A percentile compares a stretch with the other conserved stretches of the same genome.
phyloP scores from a whole-genome alignment of 2,888 invertebrate genomes.

The Penaeus monodon region DNA sequence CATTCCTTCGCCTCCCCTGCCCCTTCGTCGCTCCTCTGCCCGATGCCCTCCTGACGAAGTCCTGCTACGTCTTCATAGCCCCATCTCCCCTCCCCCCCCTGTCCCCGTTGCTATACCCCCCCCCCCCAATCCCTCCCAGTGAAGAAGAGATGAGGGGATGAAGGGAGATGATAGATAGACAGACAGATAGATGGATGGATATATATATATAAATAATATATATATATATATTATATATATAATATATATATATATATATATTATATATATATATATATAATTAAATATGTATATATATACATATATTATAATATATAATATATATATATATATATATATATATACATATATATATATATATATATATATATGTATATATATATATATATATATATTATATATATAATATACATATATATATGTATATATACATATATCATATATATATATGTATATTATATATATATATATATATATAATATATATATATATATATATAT shows the following conservation, averaged over 20 bases:
- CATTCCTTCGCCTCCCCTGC: too few species aligned
- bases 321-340: conserved; percentile 2
- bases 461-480: neutral
- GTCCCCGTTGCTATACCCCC: too few species aligned
- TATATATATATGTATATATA: neutral
- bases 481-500: neutral
- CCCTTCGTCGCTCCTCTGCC: too few species aligned
- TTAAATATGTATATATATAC: neutral
- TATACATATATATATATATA: neutral
- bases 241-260: too few species aligned
- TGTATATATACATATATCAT: neutral
- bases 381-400: neutral
- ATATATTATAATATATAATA: neutral
- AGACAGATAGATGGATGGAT: too few species aligned
- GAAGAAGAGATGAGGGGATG: too few species aligned
- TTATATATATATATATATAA: neutral
- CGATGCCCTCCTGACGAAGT: too few species aligned
- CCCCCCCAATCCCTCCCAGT: too few species aligned
- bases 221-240: neutral
- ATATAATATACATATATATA: neutral
- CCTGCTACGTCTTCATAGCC: too few species aligned
- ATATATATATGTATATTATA: neutral
- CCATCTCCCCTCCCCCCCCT: too few species aligned
- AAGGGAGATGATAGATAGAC: too few species aligned
- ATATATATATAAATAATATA: too few species aligned